Base-by-base conservation (phyloP, 2,888 invertebrate genomes). In the Drosophila testacea region DNA sequence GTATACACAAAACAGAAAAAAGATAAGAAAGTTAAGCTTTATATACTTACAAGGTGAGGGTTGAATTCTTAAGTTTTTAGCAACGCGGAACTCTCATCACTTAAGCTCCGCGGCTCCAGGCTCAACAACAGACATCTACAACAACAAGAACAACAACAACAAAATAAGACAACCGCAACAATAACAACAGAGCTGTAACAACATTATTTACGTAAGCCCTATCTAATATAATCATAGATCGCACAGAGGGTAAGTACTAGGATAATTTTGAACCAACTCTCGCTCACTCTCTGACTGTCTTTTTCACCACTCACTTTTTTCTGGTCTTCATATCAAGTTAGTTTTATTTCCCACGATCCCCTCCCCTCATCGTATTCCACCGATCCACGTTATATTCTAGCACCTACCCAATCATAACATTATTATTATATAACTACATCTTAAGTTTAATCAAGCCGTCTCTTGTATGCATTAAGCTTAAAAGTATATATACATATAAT, bases 401-500 rank as follows among this genome's bases (percentile, higher is more conserved):
- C 59, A 63, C 52, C 79, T 36, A 39, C 27, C 48, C 38, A 36
- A 46, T 57, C 62, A 51, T 68, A 36, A 50, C 42, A 69, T 71
- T 76, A 9, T 73, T 67, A 67, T 77, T 78, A 67, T 64, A 61
- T 81, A 81, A 76, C 72, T 72, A 78, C 63, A 70, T 77, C 78
- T 83, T 84, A 78, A 73, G 71, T 66, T 79, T 81, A 78, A 86
- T 83, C 83, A 86, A 86, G 89, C 85, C 85, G 88, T 84, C 88
- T 88, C 86, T 89, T 88, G 83, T 89, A 88, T 89, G 90, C 89
- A 90, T 84, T 90, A 89, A 89, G 90, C 88, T 89, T 89, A 72
- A 79, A 79, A 52, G 63, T 73, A 79, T 69, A 55, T 56, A 69
- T 68, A 56, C 51, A 63, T 71, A 81, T 50, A 56, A 69, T 78